Evolutionary conservation across 2,888 invertebrate species (phyloP).

Genomic region (Nebria salina): DNA sequence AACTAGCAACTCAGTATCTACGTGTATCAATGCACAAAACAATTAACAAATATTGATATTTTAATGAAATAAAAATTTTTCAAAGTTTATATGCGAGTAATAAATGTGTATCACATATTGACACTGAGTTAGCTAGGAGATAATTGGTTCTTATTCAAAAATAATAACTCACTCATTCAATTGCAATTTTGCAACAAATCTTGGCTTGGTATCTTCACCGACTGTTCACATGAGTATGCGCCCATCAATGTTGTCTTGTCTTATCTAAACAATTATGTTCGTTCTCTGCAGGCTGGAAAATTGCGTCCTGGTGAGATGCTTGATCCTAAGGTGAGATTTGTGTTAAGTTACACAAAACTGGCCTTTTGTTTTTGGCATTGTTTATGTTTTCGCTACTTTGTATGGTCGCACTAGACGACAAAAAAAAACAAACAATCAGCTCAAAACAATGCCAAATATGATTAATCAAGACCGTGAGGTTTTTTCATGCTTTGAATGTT

Average conservation of each 20-base stretch:
- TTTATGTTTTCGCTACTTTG: conserved; percentile 36
- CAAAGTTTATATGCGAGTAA: too few species aligned
- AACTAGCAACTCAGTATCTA: conserved; percentile 12
- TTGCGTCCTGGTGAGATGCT: conserved; percentile 83
- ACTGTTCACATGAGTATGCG: conserved; percentile 28
- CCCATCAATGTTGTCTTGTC: conserved; percentile 42
- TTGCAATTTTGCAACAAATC: conserved; percentile 29
- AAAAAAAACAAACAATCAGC: conserved; percentile 22
- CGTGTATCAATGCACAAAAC: conserved; percentile 14
- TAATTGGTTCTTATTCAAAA: conserved; percentile 7
- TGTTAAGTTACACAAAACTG: conserved; percentile 64
- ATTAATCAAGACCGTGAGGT: conserved; percentile 33
- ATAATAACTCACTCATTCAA: conserved; percentile 28
- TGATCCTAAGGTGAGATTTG: conserved; percentile 80
- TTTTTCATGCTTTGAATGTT: conserved; percentile 45
- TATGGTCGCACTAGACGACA: conserved; percentile 18
- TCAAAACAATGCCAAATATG: conserved; percentile 45
- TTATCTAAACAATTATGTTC: conserved; percentile 47
- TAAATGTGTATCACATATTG: not conserved
- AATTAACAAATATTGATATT: not conserved
- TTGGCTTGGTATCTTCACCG: conserved; percentile 35
- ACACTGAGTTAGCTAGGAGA: not conserved
- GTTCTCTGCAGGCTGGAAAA: conserved; percentile 72
- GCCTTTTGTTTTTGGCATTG: conserved; percentile 57
- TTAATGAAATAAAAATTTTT: too few species aligned